Evolutionary conservation across 2,113 vertebrate genomes (phyloP).

Genomic region (Spea multiplicata): DNA sequence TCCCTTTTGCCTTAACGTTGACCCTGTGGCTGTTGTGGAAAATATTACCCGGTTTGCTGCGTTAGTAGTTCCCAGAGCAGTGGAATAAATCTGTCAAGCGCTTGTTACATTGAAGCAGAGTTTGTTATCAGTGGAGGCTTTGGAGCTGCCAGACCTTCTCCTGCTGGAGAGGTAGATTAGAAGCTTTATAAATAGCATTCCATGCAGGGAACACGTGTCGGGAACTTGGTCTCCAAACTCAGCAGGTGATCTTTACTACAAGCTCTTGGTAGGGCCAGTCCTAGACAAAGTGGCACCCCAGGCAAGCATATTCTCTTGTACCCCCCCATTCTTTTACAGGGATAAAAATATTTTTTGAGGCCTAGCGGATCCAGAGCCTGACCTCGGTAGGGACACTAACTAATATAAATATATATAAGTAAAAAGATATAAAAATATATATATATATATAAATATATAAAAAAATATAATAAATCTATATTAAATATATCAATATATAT

Average conservation of each 20-base stretch:
- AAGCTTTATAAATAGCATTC: not conserved
- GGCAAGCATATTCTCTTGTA: too few relatives aligned
- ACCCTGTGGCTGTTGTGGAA: not conserved
- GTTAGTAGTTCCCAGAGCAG: not conserved
- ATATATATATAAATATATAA: too few relatives aligned
- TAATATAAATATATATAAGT: too few relatives aligned
- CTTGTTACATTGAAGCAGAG: not conserved
- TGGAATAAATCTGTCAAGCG: not conserved
- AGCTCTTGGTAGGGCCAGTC: not conserved
- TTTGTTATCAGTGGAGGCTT: constrained; percentile 24
- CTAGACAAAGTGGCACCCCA: too few relatives aligned
- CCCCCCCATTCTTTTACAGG: too few relatives aligned
- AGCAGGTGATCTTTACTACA: not conserved
- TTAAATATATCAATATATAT: too few relatives aligned
- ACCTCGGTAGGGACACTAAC: too few relatives aligned
- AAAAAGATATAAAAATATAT: too few relatives aligned
- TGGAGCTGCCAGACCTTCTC: constrained; percentile 29
- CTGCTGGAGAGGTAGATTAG: constrained; percentile 7
- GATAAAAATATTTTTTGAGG: too few relatives aligned
- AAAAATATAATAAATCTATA: too few relatives aligned
- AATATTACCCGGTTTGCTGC: not conserved
- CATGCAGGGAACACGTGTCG: constrained; percentile 4
- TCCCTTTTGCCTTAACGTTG: too few relatives aligned
- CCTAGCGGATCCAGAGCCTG: too few relatives aligned
- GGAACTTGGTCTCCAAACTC: not conserved